Evolutionary conservation across 2,888 invertebrate genomes (phyloP), one percentile per base, ranked within the genome.

Genomic region (Volucella zonaria): DNA sequence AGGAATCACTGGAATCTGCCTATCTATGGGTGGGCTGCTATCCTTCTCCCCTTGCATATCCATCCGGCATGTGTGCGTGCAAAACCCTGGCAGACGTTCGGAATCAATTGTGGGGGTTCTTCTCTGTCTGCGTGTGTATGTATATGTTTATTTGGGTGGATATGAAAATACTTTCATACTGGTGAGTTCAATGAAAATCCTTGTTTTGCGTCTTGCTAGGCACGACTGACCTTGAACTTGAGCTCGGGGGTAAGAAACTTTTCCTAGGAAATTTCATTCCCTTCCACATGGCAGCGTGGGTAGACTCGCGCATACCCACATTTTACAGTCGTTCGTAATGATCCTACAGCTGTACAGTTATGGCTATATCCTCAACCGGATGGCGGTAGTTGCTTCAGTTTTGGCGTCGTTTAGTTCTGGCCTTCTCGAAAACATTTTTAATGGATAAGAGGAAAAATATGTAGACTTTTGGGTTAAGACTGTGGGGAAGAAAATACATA

Each of bases 161-260:
- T 62, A 73, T 54, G 47, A 18, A 18, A 45, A 4, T 52, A 62
- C 43, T 18, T 18, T 67, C 11, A 15, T 18, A 73, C 47, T 64
- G 49, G 79, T 78, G 73, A 70, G 83, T 80, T 83, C 83, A 83
- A 80, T 75, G 83, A 70, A 83, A 83, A 83, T 79, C 74, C 74
- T 80, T 80, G 71, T 76, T 71, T 54, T 71, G 61, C 71, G 83
- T 56, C 80, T 81, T 75, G 67, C 58, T 42, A 71, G 54, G 67
- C 81, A 47, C 61, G 81, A 70, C 77, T 78, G 86, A 86, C 86
- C 86, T 86, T 86, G 86, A 86, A 86, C 86, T 86, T 86, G 86
- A 78, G 70, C 74, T 86, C 52, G 77, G 86, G 82, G 78, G 77
- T 78, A 82, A 82, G 18, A 86, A 86, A 82, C 70, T 78, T 77